Conservation (phyloP, 2,888 invertebrate genomes). For the Lasioglossum pauxillum region DNA sequence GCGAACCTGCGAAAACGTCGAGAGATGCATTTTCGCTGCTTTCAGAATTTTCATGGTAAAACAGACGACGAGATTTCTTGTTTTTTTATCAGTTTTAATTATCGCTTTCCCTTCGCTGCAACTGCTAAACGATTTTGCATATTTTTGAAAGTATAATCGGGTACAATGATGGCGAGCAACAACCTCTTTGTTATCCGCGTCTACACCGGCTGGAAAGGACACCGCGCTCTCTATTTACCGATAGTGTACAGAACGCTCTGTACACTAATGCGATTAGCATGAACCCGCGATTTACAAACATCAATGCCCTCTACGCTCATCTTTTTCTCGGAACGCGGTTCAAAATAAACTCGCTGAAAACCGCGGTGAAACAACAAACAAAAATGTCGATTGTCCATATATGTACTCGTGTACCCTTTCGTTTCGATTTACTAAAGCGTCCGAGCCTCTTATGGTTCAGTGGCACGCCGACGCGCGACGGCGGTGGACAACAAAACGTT, state of each 20-base stretch:
- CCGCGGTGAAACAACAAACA: background rate
- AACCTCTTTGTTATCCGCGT: background rate
- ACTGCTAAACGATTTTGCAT: background rate
- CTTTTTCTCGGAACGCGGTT: background rate
- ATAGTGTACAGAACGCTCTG: background rate
- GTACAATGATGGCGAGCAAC: background rate
- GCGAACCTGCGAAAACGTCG: background rate
- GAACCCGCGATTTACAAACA: background rate
- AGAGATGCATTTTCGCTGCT: background rate
- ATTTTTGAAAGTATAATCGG: background rate
- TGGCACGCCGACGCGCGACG: background rate
- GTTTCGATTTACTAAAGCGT: background rate
- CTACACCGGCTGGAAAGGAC: background rate
- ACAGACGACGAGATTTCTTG: background rate
- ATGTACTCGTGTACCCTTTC: background rate
- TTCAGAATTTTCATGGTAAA: background rate
- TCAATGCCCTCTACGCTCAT: constrained; percentile 10
- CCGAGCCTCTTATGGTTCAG: background rate
- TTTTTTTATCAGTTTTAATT: background rate
- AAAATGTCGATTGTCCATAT: background rate
- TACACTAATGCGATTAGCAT: background rate
- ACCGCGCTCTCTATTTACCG: background rate
- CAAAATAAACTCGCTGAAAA: background rate
- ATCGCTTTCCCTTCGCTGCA: background rate
- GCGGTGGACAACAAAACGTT: background rate